phyloP scores from a whole-genome alignment of 2,888 invertebrate genomes.

The Noctua comes region DNA sequence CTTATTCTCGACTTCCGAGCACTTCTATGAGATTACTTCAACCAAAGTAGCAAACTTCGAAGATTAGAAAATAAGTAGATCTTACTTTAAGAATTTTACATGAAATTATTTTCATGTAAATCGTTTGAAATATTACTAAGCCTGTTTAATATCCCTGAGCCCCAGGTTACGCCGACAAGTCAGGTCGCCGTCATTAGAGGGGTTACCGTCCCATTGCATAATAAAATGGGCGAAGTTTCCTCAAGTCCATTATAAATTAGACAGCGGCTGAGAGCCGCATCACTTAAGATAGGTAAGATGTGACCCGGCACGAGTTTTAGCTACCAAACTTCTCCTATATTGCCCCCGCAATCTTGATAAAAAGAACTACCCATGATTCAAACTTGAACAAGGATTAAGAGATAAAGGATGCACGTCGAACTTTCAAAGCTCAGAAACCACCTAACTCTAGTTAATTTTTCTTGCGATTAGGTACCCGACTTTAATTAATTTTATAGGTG shows the following conservation, averaged over 20 bases:
- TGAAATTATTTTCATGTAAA: conserved; percentile 76
- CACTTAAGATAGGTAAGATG: conserved; percentile 90
- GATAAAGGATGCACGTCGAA: conserved; percentile 79
- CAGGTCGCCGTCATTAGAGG: conserved; percentile 89
- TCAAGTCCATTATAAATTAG: conserved; percentile 91
- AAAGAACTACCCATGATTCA: conserved; percentile 88
- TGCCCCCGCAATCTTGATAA: conserved; percentile 88
- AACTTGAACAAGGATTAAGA: conserved; percentile 86
- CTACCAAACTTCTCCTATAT: conserved; percentile 87
- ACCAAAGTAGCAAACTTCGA: conserved; percentile 34
- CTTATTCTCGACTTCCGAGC: conserved; percentile 9
- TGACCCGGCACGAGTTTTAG: conserved; percentile 88
- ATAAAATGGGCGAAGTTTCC: conserved; percentile 90
- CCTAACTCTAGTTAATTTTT: conserved; percentile 68
- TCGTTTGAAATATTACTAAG: conserved; percentile 81
- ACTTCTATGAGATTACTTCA: conserved; percentile 33
- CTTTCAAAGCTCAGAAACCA: conserved; percentile 75
- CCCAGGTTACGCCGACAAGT: conserved; percentile 85
- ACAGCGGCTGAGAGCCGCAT: conserved; percentile 89
- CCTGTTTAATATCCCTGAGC: conserved; percentile 86
- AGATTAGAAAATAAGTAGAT: conserved; percentile 51
- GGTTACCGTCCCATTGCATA: conserved; percentile 90
- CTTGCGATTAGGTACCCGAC: conserved; percentile 52
- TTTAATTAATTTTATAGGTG: conserved; percentile 66
- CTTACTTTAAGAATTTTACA: conserved; percentile 57